These are phyloP conservation scores for Gisinianus flammeolus DNA, from an alignment of 2,888 invertebrate species.

Conservation along the genomic window DNA sequence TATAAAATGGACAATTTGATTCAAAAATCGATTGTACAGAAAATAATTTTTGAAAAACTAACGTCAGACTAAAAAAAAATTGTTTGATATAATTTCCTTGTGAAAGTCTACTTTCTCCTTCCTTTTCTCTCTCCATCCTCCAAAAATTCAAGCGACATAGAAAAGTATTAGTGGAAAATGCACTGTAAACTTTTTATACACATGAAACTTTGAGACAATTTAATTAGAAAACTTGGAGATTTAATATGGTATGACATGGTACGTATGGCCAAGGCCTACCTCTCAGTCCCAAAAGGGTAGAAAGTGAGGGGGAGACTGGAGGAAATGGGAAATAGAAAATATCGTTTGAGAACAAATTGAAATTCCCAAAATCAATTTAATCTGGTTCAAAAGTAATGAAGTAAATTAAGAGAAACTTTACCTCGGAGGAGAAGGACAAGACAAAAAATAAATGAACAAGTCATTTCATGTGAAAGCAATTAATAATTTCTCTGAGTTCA, in stretches of 20 bases:
- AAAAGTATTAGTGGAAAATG: too few relatives aligned
- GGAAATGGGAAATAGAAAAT: neutral
- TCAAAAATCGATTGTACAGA: too few relatives aligned
- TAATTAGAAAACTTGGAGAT: conserved; percentile 20
- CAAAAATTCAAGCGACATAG: too few relatives aligned
- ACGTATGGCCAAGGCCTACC: too few relatives aligned
- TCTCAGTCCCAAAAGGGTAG: too few relatives aligned
- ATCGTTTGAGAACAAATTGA: neutral
- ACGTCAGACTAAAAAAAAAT: too few relatives aligned
- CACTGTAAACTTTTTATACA: neutral
- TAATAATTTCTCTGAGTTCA: neutral
- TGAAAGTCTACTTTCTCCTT: neutral
- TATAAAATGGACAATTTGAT: too few relatives aligned
- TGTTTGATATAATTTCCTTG: too few relatives aligned
- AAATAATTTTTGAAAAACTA: too few relatives aligned
- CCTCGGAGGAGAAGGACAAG: neutral
- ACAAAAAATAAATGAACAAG: neutral
- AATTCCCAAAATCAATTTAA: conserved; percentile 12
- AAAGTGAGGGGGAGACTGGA: too few relatives aligned
- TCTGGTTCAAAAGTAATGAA: neutral
- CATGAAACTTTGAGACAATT: conserved; percentile 20
- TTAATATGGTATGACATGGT: too few relatives aligned
- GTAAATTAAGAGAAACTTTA: neutral
- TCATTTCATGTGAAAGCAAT: neutral
- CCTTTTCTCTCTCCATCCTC: too few relatives aligned